Evolutionary conservation across 2,797 vertebrate genomes (phyloP).

Genomic region (Sibirionetta formosa): DNA sequence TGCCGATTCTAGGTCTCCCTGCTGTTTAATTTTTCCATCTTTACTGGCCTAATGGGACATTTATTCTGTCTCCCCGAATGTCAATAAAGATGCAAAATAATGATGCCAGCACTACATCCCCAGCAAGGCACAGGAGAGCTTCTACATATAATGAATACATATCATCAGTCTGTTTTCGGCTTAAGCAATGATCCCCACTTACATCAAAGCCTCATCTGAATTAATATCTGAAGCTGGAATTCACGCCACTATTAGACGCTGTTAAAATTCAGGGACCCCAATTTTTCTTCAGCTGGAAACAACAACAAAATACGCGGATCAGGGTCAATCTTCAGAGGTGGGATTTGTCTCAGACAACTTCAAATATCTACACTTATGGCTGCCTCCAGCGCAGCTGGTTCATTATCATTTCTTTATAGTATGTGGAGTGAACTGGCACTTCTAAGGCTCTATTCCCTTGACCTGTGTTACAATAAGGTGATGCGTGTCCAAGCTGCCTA

Average conservation of each 20-base stretch:
- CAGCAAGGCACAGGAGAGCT: conserved; percentile 36
- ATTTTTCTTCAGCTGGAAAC: neutral
- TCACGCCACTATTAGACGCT: neutral
- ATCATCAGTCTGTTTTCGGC: conserved; percentile 37
- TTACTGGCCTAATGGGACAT: conserved; percentile 20
- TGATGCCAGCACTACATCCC: neutral
- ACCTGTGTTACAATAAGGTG: neutral
- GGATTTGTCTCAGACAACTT: neutral
- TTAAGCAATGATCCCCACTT: conserved; percentile 13
- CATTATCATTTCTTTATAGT: neutral
- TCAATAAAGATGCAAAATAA: conserved; percentile 36
- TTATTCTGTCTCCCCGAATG: conserved; percentile 13
- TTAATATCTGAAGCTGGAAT: conserved; percentile 32
- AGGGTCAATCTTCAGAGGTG: neutral
- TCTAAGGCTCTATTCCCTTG: neutral
- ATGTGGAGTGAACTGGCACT: neutral
- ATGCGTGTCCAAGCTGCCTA: rapidly evolving
- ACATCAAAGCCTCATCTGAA: conserved; percentile 51
- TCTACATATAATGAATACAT: conserved; percentile 27
- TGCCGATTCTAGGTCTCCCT: neutral
- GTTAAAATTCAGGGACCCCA: neutral
- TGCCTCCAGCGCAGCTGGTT: neutral
- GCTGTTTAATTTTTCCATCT: neutral
- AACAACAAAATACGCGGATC: neutral
- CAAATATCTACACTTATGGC: neutral